phyloP scores from a whole-genome alignment of 2,797 vertebrate genomes.

The Luscinia luscinia region DNA sequence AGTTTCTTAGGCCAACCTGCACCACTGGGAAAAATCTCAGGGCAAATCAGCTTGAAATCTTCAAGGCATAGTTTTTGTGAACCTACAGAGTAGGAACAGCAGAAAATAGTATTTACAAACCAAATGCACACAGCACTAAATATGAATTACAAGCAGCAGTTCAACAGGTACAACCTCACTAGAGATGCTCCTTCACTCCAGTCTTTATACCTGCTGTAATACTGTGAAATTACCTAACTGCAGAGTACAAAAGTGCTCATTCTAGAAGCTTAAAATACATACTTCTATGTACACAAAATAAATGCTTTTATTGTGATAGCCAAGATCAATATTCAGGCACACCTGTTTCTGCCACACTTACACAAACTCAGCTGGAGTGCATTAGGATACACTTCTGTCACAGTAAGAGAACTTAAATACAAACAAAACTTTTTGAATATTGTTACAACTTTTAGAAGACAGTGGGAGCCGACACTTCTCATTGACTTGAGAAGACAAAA shows the following conservation, averaged over 20 bases:
- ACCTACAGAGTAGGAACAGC: not conserved
- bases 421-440: not conserved
- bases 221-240: not conserved
- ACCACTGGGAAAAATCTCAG: not conserved
- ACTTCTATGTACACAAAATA: not conserved
- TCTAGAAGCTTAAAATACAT: not conserved
- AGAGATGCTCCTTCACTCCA: not conserved
- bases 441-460: not conserved
- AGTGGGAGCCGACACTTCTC: not conserved
- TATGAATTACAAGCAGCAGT: not conserved
- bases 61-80: not conserved
- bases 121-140: not conserved
- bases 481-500: not conserved
- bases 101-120: not conserved
- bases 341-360: conserved; percentile 9
- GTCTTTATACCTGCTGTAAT: not conserved
- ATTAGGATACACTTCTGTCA: not conserved
- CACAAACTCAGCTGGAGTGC: not conserved
- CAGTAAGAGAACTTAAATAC: not conserved
- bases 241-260: not conserved
- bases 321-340: not conserved
- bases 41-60: not conserved
- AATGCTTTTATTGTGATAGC: not conserved
- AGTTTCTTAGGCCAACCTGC: not conserved
- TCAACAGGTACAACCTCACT: not conserved